phyloP scores from a whole-genome alignment of 2,113 vertebrate species.

The Indicator maculatus region DNA sequence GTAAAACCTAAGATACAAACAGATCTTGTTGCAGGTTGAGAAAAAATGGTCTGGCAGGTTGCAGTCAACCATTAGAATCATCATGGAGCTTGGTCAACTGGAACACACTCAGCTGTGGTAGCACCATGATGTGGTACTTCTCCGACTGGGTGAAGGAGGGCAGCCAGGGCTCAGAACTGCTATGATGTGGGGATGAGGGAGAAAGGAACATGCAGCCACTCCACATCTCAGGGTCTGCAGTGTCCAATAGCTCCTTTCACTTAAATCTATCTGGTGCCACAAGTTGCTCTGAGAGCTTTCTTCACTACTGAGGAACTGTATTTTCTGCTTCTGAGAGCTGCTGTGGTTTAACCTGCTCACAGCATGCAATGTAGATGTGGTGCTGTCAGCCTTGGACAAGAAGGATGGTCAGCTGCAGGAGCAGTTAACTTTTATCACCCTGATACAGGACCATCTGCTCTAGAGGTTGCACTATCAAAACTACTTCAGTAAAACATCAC shows the following conservation, averaged over 20 bases:
- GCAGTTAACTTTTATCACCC: neutral
- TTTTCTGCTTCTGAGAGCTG: neutral
- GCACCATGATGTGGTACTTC: fast-evolving
- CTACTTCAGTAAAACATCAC: neutral
- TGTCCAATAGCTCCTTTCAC: neutral
- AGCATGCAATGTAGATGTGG: fast-evolving
- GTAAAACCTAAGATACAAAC: neutral
- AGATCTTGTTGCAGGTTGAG: neutral
- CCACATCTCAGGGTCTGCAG: neutral
- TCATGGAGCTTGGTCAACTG: neutral
- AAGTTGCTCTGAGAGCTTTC: neutral
- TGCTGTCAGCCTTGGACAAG: neutral
- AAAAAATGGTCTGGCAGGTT: neutral
- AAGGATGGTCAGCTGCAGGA: neutral
- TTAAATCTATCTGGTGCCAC: neutral
- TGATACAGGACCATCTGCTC: neutral
- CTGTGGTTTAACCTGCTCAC: neutral
- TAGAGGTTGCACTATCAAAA: neutral
- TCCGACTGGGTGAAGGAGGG: neutral
- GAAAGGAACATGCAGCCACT: fast-evolving
- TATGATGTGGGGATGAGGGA: neutral
- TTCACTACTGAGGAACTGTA: fast-evolving
- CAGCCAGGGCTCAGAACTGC: fast-evolving
- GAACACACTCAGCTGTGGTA: fast-evolving
- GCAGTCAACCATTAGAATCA: neutral